These are phyloP conservation scores for Xerus rutilus DNA, from an alignment of 2,797 vertebrate genomes.

Conservation along the genomic window DNA sequence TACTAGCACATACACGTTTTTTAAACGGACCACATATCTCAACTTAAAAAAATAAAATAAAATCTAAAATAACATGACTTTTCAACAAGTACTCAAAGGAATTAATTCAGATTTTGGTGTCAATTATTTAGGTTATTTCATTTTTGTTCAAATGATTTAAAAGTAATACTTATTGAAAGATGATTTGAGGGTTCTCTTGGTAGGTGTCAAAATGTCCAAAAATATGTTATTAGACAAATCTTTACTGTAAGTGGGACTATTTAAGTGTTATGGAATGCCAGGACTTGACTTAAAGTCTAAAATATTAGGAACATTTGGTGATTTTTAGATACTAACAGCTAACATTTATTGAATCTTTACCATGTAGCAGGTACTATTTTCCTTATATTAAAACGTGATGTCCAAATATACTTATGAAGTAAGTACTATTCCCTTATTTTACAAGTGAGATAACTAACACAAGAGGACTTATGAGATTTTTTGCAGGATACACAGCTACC, in stretches of 20 bases:
- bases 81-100: conserved; percentile 31
- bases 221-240: conserved; percentile 18
- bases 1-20: background rate
- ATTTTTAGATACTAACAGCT: background rate
- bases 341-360: background rate
- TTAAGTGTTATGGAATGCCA: conserved; percentile 21
- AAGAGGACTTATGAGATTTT: background rate
- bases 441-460: background rate
- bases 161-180: conserved; percentile 40
- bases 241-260: background rate
- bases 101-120: conserved; percentile 41
- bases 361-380: background rate
- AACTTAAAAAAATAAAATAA: conserved; percentile 43
- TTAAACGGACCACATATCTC: background rate
- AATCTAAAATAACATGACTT: conserved; percentile 21
- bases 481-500: background rate
- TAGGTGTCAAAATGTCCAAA: background rate
- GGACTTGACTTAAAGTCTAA: background rate
- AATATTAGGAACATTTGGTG: background rate
- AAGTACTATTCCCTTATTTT: background rate
- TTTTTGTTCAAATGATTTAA: conserved; percentile 19
- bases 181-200: background rate
- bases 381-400: background rate
- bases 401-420: background rate
- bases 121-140: conserved; percentile 43